These are phyloP conservation scores for Prolemur simus DNA, from an alignment of 2,113 vertebrate species.

Conservation along the genomic window DNA sequence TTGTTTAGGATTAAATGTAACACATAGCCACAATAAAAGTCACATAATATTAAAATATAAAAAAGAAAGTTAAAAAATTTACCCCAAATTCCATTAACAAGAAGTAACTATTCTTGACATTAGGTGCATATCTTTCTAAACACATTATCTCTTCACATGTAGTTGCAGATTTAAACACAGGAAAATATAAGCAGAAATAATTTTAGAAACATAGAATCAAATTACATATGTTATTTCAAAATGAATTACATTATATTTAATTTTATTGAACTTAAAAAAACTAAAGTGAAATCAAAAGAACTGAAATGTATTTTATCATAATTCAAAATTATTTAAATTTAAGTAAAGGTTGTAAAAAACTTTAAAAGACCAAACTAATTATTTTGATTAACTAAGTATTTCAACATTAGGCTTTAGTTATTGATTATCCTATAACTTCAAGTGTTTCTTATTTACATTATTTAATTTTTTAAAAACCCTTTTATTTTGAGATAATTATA, in stretches of 20 bases:
- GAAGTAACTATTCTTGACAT: background rate
- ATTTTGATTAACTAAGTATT: background rate
- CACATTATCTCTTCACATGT: background rate
- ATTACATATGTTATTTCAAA: slow-evolving; percentile 9
- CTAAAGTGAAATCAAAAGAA: background rate
- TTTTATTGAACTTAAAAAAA: slow-evolving; percentile 19
- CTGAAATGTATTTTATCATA: background rate
- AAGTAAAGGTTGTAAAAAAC: background rate
- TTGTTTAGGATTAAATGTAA: background rate
- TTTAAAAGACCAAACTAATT: background rate
- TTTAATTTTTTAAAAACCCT: background rate
- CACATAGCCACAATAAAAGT: background rate
- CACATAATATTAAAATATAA: background rate
- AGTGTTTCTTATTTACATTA: background rate
- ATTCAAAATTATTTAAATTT: background rate
- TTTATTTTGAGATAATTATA: background rate
- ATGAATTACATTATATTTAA: background rate
- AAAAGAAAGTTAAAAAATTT: background rate
- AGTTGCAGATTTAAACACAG: background rate
- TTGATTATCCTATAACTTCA: background rate
- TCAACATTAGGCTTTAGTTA: background rate
- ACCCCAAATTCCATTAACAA: background rate
- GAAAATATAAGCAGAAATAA: background rate
- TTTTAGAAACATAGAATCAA: background rate
- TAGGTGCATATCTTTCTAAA: background rate